Conservation (phyloP, 2,888 invertebrate genomes). For the Agonopterix subpropinquella region DNA sequence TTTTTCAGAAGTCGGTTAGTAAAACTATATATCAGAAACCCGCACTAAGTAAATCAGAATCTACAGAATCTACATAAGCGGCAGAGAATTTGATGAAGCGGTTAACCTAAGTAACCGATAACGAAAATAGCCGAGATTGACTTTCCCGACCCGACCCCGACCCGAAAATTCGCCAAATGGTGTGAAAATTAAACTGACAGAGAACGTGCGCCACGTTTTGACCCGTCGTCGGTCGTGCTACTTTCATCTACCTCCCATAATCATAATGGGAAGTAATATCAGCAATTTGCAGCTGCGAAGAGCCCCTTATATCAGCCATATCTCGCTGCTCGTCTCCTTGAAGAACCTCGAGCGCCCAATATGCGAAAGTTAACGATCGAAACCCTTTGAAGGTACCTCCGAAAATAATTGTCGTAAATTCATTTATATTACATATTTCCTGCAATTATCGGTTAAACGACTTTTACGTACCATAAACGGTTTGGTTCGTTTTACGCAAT, state of each 20-base stretch:
- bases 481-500: constrained; percentile 14
- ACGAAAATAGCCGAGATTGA: constrained; percentile 5
- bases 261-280: constrained; percentile 61
- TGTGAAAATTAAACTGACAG: constrained; percentile 46
- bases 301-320: constrained; percentile 42
- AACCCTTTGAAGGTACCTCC: constrained; percentile 30
- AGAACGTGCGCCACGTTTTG: constrained; percentile 37
- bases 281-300: constrained; percentile 53
- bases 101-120: constrained; percentile 1
- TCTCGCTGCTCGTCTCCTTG: constrained; percentile 35
- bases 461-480: constrained; percentile 12
- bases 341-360: constrained; percentile 23
- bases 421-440: constrained; percentile 24
- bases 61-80: too few relatives aligned
- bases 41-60: too few relatives aligned
- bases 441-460: constrained; percentile 25
- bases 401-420: constrained; percentile 27
- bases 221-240: constrained; percentile 40
- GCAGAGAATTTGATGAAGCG: too few relatives aligned
- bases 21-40: too few relatives aligned
- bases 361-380: constrained; percentile 40
- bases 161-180: constrained; percentile 35
- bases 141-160: constrained; percentile 2
- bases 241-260: constrained; percentile 54
- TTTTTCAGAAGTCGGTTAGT: too few relatives aligned